Evolutionary conservation across 2,797 vertebrate species (phyloP).

Genomic region (Cygnus olor): DNA sequence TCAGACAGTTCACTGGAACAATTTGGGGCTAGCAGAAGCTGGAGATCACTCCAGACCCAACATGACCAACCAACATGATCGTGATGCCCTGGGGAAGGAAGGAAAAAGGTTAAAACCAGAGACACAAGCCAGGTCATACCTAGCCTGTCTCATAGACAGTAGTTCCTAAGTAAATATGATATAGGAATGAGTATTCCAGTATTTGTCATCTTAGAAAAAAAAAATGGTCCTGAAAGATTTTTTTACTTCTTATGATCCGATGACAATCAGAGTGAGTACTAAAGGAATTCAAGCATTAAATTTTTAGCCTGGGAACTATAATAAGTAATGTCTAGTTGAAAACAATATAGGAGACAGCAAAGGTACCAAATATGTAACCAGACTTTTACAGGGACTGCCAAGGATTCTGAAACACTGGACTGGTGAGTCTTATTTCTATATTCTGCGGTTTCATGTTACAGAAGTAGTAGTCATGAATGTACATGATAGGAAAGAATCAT

Average conservation of each 20-base stretch:
- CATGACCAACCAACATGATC: background rate
- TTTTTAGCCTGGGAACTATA: background rate
- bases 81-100: background rate
- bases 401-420: background rate
- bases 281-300: background rate
- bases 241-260: background rate
- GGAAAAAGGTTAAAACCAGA: background rate
- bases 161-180: background rate
- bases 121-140: background rate
- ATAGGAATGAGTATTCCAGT: background rate
- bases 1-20: background rate
- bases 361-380: background rate
- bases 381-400: background rate
- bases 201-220: background rate
- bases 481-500: background rate
- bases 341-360: background rate
- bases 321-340: background rate
- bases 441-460: background rate
- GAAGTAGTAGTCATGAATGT: background rate
- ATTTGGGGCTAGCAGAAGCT: background rate
- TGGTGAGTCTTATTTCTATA: background rate
- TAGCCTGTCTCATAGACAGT: background rate
- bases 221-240: background rate
- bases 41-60: background rate
- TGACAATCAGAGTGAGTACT: background rate